Evolutionary conservation across 2,797 vertebrate species (phyloP).

Genomic region (Pyrocephalus nanus): DNA sequence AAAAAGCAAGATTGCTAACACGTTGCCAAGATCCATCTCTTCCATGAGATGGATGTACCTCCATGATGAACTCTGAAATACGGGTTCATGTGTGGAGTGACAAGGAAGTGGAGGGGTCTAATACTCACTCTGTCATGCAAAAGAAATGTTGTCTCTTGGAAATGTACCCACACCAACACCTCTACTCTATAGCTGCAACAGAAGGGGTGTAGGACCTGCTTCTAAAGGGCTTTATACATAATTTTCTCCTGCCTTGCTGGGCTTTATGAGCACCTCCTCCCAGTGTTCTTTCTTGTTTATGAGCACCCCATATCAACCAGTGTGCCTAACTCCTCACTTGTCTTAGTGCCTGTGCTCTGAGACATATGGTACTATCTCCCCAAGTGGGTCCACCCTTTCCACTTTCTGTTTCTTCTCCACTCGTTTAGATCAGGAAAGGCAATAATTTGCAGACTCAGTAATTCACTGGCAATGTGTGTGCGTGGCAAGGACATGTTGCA

Average conservation of each 20-base stretch:
- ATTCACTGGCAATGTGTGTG: not conserved
- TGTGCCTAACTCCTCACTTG: fast-evolving
- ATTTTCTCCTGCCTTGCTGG: not conserved
- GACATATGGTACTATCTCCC: not conserved
- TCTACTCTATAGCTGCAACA: not conserved
- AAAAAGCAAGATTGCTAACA: not conserved
- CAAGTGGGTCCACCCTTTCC: fast-evolving
- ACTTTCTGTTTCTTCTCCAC: not conserved
- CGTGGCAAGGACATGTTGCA: fast-evolving
- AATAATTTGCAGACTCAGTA: not conserved
- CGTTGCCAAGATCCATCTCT: not conserved
- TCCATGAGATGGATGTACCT: not conserved
- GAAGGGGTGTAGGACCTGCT: not conserved
- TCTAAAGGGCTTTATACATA: not conserved
- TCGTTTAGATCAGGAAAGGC: not conserved
- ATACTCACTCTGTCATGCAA: not conserved
- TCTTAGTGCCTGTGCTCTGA: no score
- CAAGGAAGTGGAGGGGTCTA: not conserved
- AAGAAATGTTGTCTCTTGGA: fast-evolving
- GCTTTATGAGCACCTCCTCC: not conserved
- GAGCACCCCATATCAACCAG: not conserved
- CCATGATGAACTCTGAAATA: not conserved
- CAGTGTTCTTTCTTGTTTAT: not conserved
- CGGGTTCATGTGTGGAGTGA: not conserved
- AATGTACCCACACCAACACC: not conserved